Base-by-base conservation (phyloP, 2,888 invertebrate species). In the Dione vanillae region DNA sequence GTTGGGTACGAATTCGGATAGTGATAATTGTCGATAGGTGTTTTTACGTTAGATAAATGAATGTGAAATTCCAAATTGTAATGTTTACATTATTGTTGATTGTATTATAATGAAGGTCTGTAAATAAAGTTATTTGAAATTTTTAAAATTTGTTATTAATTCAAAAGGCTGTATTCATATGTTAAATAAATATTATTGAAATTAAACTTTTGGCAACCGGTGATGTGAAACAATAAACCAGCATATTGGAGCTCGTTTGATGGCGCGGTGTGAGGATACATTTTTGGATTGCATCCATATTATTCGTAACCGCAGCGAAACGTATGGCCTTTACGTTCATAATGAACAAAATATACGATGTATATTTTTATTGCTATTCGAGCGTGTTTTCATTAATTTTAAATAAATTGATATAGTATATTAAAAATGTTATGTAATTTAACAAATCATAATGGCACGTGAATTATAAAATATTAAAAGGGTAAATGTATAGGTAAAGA, bases 101-200 rank as follows among this genome's bases (percentile, higher is more conserved):
- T 92, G 92, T 93, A 90, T 91, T 91, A 92, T 92, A 91, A 91
- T 91, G 90, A 91, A 91, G 85, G 82, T 86, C 82, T 93, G 92
- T 92, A 93, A 92, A 92, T 93, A 93, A 92, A 93, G 92, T 93
- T 93, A 92, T 87, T 82, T 86, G 90, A 85, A 82, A 90, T 91
- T 91, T 90, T 86, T 78, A 78, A 74, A 49, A 47, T 84, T 85
- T 56, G 79, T 79, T 82, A 49, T 74, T 56, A 68, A 45, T 65
- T 70, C 40, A 41, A 70, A 62, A 70, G 47, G 67, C 14, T 27
- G 27, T 61, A 61, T 61, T 45, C 7, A 45, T 35, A 35, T 27
- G 70, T 74, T 70, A 70, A 74, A 74, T 69, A 72, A 74, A 72
- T 74, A 73, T 72, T 67, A 74, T 74, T 69, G 74, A 76, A 79